A percentile compares a stretch with the other conserved stretches of the same genome.
These are phyloP conservation scores for Vulpes lagopus DNA, from an alignment of 2,113 vertebrate species.

Conservation along the genomic window DNA sequence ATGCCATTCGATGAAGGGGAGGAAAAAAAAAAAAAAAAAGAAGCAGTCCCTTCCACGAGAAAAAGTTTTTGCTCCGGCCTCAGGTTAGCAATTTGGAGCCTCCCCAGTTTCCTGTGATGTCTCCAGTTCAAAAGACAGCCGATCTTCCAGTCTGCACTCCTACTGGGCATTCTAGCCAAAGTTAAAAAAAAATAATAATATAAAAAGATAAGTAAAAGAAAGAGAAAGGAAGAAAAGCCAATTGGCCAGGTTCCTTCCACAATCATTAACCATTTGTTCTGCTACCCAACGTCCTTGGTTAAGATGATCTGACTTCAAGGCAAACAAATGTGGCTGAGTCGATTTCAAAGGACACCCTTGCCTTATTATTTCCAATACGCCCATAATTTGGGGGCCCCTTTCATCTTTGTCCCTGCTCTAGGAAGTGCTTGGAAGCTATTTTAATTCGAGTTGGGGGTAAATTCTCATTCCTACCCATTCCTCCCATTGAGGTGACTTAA, in stretches of 20 bases:
- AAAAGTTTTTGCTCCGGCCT: slow-evolving; percentile 77
- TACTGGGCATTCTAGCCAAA: slow-evolving; percentile 75
- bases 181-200: slow-evolving; percentile 77
- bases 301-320: slow-evolving; percentile 77
- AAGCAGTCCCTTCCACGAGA: slow-evolving; percentile 65
- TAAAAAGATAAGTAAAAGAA: slow-evolving; percentile 74
- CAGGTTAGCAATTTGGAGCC: slow-evolving; percentile 82
- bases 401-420: slow-evolving; percentile 79
- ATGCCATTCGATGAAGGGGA: slow-evolving; percentile 80
- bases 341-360: slow-evolving; percentile 81
- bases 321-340: slow-evolving; percentile 73
- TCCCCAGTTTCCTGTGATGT: slow-evolving; percentile 69
- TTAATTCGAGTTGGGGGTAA: slow-evolving; percentile 84
- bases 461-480: slow-evolving; percentile 82
- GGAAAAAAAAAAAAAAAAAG: slow-evolving; percentile 51
- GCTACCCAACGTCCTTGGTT: slow-evolving; percentile 76
- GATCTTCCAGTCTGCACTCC: slow-evolving; percentile 75
- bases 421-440: slow-evolving; percentile 84
- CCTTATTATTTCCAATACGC: slow-evolving; percentile 78
- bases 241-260: slow-evolving; percentile 76
- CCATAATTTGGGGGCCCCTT: slow-evolving; percentile 81
- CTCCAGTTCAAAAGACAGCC: slow-evolving; percentile 73
- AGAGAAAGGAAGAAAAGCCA: slow-evolving; percentile 75
- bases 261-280: slow-evolving; percentile 81
- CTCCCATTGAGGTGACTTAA: slow-evolving; percentile 82